Base-by-base conservation (phyloP, 1,140 invertebrate species). In the Drosophila baimaii region DNA sequence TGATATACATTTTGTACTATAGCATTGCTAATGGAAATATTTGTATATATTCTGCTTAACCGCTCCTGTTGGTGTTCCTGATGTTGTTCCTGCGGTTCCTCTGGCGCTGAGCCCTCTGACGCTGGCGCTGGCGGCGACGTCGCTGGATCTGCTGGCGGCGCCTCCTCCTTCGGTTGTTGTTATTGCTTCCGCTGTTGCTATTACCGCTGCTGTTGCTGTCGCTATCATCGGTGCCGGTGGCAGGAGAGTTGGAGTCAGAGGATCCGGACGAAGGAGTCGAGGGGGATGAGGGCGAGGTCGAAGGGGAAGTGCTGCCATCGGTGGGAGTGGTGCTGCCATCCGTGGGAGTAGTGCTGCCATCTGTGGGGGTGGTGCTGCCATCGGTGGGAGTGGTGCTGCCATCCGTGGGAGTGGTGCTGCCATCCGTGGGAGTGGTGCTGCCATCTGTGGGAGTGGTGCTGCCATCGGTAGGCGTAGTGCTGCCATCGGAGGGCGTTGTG, bases 41-140 rank as follows among this genome's bases (percentile, higher is more conserved):
- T 7, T 27, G 8, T 7, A 4, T 12, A 5, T 5, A 3, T 25
- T 4, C 2, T 2, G 13, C 10, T 41, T 15, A 68, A 17, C 44
- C 44, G 44, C n/a, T 31, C n/a, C 44, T 35, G 44, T 51, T 61
- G 19, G 15, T 64, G n/a, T 33, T 62, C 7, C 31, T 73, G 37
- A 10, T 59, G 23, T 3, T 47, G 33, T 58, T 73, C 13, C 51
- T 33, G 27, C 64, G 51, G 29, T 71, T 74, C 43, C 43, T 75
- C 25, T 37, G 72, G 17, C 70, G 70, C 25, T 47, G 39, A 21
- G 39, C n/a, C 19, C 59, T 54, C 25, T 54, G 66, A 13, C 61
- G 61, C 43, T 33, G 23, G 25, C 58, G 58, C n/a, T 44, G 65
- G 12, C 49, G 62, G 31, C 69, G 69, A 12, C 17, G 69, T 13